Percentiles rank a stretch among this genome's conserved stretches.
These are phyloP conservation scores for Schizotus pectinicornis DNA, from an alignment of 2,888 invertebrate genomes.

Conservation along the genomic window DNA sequence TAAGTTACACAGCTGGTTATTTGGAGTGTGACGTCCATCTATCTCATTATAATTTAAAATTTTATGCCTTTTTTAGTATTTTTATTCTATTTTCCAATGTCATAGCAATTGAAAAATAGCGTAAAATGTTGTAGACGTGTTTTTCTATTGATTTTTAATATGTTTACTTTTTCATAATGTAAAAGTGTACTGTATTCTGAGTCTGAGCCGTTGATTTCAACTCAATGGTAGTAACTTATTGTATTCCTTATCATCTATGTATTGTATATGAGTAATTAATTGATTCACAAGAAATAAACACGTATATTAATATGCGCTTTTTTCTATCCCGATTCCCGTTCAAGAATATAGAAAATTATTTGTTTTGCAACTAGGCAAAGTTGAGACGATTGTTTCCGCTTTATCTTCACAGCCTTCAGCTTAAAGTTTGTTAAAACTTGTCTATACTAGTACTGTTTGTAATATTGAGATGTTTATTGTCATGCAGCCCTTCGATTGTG, in stretches of 20 bases:
- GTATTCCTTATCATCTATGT: constrained; percentile 54
- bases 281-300: constrained; percentile 25
- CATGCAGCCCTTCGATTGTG: no score
- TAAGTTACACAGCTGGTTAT: constrained; percentile 29
- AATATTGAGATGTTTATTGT: no score
- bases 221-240: constrained; percentile 53
- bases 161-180: constrained; percentile 45
- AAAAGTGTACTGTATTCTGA: constrained; percentile 56
- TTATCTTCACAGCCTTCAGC: no score
- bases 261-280: constrained; percentile 34
- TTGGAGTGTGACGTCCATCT: constrained; percentile 27
- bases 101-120: constrained; percentile 33
- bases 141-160: constrained; percentile 46
- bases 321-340: background rate
- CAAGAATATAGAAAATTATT: no score
- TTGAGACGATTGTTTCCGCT: no score
- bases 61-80: constrained; percentile 32
- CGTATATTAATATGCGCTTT: constrained; percentile 14
- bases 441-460: no score
- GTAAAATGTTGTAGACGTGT: constrained; percentile 46
- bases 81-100: constrained; percentile 36
- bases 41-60: constrained; percentile 23
- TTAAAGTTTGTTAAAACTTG: no score
- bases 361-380: no score
- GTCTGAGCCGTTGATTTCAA: constrained; percentile 51